Conservation (phyloP, 64 coral and sea anemone genomes). For the Exaiptasia diaphana region DNA sequence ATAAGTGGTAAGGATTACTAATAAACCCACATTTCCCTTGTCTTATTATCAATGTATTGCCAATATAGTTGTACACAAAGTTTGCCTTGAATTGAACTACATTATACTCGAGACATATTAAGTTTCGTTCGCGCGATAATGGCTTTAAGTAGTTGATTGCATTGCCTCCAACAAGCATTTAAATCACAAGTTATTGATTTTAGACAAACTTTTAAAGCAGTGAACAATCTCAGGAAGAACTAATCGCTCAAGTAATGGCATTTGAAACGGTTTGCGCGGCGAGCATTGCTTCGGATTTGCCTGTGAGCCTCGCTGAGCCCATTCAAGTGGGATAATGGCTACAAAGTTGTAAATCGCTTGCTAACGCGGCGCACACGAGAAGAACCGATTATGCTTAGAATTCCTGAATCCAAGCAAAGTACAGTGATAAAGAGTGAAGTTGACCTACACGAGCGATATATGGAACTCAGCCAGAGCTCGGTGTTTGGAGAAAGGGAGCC, state of each 20-base stretch:
- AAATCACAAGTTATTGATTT: not conserved
- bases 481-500: not conserved
- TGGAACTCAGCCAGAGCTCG: not conserved
- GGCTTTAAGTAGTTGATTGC: not conserved
- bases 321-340: not conserved
- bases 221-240: not conserved
- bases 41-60: too few relatives aligned
- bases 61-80: not conserved
- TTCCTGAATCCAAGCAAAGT: not conserved
- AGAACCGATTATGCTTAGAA: not conserved
- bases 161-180: not conserved
- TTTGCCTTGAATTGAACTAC: not conserved
- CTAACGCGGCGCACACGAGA: not conserved
- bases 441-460: constrained; percentile 8
- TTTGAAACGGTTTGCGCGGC: not conserved
- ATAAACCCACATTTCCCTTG: too few relatives aligned
- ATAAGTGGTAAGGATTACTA: too few relatives aligned
- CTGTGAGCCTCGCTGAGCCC: not conserved
- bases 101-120: too few relatives aligned
- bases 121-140: not conserved
- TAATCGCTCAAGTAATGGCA: not conserved
- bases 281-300: not conserved
- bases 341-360: not conserved
- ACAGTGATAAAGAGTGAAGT: constrained; percentile 4
- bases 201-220: not conserved